Base-by-base conservation (phyloP, 2,797 vertebrate genomes). In the Xyrichtys novacula region DNA sequence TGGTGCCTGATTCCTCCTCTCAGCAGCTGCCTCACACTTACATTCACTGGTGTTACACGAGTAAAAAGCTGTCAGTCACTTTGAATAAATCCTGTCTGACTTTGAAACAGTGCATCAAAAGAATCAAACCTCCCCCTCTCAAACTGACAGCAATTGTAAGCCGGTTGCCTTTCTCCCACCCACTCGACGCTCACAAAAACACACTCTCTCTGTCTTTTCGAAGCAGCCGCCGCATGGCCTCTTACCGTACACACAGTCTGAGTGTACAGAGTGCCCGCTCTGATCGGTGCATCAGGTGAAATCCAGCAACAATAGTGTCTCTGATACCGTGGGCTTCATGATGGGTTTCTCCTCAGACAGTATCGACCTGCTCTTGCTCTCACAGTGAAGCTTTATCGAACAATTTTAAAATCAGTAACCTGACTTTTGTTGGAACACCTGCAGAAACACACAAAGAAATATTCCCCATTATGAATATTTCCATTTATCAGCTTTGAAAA, bases 221-320 rank as follows among this genome's bases (percentile, higher is more conserved):
- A 48, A 61, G 48, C 29, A 11, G 22, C n/a, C 49, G 54, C 40
- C 67, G 56, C 40, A 63, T 42, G 43, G 26, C 28, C 39, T 14
- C 20, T 48, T 38, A 14, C 50, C 62, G 34, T 11, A 11, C 42
- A 55, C 50, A 7, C 34, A 40, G 34, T 17, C 22, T 42, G 2
- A 36, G 12, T 52, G 10, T 23, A 42, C 44, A 17, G 15, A 16
- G 54, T 26, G 17, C 20, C 47, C 8, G 48, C 39, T 42, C 46
- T 2, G 22, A 23, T 59, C 42, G 25, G 19, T 25, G 57, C 8
- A n/a, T n/a, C n/a, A 25, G 49, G 16, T 32, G 32, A 29, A 15
- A 36, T 23, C 39, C 56, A 53, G 34, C 25, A 7, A 15, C 42
- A 43, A 7, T n/a, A 52, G 10, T 36, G 7, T 48, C 11, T 56